Conservation (phyloP, 2,888 invertebrate genomes). For the Sycophila texana region DNA sequence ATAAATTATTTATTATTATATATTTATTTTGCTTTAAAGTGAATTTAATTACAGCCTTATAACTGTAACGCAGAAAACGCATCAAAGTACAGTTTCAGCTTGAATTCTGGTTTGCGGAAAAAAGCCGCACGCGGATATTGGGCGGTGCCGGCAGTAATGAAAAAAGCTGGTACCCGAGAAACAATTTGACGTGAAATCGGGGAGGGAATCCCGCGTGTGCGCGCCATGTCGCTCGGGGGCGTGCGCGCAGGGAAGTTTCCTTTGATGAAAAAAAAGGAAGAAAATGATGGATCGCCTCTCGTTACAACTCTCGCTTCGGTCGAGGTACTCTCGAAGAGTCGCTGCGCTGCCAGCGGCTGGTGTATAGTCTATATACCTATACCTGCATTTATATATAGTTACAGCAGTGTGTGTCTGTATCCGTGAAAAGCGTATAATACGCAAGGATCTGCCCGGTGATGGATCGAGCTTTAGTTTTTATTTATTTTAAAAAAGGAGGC, state of each 20-base stretch:
- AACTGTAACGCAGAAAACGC: no score
- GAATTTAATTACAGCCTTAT: no score
- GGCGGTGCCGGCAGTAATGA: background rate
- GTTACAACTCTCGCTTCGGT: conserved; percentile 8
- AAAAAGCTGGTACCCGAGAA: conserved; percentile 2
- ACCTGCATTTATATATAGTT: no score
- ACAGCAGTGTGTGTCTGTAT: no score
- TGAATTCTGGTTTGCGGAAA: no score
- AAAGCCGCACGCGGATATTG: background rate
- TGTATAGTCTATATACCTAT: no score
- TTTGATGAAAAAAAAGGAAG: background rate
- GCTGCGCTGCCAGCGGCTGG: background rate
- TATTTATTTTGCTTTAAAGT: no score
- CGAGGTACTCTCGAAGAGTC: conserved; percentile 1
- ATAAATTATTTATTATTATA: no score
- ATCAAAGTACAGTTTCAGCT: no score
- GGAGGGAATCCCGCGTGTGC: background rate
- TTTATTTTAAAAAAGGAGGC: conserved; percentile 30
- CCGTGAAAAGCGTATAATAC: conserved; percentile 1
- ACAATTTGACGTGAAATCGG: background rate
- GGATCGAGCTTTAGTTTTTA: conserved; percentile 45
- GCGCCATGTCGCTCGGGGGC: background rate
- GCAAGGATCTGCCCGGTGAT: conserved; percentile 22
- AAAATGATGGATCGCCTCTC: conserved; percentile 47
- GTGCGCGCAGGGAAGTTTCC: background rate